A percentile compares a stretch with the other conserved stretches of the same genome.
Evolutionary conservation across 2,888 invertebrate genomes (phyloP).

Genomic region (Petrophora chlorosata): DNA sequence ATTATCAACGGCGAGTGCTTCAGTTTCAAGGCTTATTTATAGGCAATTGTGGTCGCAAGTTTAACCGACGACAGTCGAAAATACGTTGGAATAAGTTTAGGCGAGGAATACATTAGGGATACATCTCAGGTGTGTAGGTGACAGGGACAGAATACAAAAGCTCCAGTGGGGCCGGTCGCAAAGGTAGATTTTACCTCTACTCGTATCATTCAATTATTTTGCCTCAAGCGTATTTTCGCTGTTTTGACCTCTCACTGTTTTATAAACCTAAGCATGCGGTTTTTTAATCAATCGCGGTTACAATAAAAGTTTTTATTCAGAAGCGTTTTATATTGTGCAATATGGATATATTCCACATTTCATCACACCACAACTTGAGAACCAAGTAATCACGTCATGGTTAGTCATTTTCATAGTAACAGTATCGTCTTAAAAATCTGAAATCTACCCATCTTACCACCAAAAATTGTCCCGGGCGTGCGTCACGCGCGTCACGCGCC

Average conservation of each 20-base stretch:
- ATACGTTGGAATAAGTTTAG: conserved; percentile 48
- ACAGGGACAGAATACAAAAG: conserved; percentile 63
- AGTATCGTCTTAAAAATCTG: too few species aligned
- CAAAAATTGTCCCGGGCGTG: conserved; percentile 32
- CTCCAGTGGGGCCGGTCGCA: conserved; percentile 26
- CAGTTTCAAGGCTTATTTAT: conserved; percentile 33
- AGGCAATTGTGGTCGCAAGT: conserved; percentile 37
- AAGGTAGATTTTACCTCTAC: conserved; percentile 21
- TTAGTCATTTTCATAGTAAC: too few species aligned
- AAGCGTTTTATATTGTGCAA: too few species aligned
- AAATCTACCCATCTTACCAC: conserved; percentile 12
- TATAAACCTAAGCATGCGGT: too few species aligned
- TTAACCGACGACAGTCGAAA: conserved; percentile 48
- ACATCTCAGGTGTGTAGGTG: conserved; percentile 56
- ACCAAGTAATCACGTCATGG: too few species aligned
- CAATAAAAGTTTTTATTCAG: too few species aligned
- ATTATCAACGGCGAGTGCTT: conserved; percentile 28
- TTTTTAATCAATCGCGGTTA: too few species aligned
- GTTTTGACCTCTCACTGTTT: too few species aligned
- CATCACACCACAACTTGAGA: too few species aligned
- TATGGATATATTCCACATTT: too few species aligned
- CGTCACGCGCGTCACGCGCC: conserved; percentile 52
- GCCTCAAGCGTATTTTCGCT: too few species aligned
- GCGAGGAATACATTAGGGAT: conserved; percentile 44
- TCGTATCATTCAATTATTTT: too few species aligned